Conservation (phyloP, 2,797 vertebrate species). For the Mionectes olivaceus region DNA sequence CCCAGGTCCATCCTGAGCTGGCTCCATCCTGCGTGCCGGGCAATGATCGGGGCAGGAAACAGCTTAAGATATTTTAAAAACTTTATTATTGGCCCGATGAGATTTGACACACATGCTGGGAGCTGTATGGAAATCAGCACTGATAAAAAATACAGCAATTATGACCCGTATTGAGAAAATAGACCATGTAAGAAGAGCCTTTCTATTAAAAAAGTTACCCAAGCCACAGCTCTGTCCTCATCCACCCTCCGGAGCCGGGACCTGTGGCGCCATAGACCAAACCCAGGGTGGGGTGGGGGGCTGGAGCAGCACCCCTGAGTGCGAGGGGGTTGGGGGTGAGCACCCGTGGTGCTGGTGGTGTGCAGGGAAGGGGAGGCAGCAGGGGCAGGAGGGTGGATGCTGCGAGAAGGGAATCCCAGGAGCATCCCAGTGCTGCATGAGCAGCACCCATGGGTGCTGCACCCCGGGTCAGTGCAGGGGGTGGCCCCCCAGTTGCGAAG, state of each 20-base stretch:
- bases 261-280: conserved; percentile 61
- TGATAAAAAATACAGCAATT: conserved; percentile 77
- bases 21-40: not conserved
- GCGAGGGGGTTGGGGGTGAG: accelerated
- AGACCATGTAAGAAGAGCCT: conserved; percentile 70
- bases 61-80: conserved; percentile 68
- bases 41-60: conserved; percentile 48
- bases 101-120: conserved; percentile 77
- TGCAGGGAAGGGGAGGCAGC: not conserved
- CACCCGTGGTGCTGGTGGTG: not conserved
- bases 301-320: not conserved
- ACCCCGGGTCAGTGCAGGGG: not conserved
- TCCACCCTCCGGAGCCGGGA: conserved; percentile 33
- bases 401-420: accelerated
- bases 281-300: not conserved
- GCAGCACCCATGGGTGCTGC: not conserved
- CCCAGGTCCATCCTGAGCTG: not conserved
- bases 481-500: not conserved
- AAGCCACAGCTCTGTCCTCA: conserved; percentile 54
- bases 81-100: conserved; percentile 73
- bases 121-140: conserved; percentile 76
- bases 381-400: not conserved
- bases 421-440: not conserved
- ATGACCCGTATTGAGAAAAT: conserved; percentile 77
- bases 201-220: conserved; percentile 57